Percentiles rank a stretch among this genome's conserved stretches.
Conservation (phyloP, 2,797 vertebrate genomes). For the Gallinago stenura region DNA sequence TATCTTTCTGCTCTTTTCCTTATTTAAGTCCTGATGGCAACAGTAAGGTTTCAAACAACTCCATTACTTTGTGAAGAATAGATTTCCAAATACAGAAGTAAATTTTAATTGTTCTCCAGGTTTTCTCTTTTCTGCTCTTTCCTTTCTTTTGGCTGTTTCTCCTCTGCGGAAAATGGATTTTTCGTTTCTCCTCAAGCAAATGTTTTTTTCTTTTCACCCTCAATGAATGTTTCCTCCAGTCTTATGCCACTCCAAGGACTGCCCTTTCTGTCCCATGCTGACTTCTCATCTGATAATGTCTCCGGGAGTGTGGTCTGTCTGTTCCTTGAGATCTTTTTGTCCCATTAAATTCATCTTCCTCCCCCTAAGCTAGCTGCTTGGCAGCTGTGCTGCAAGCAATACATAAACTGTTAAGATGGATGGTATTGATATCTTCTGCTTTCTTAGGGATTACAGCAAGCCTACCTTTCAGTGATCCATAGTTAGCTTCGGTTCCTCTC, state of each 20-base stretch:
- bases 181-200: not conserved
- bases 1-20: not conserved
- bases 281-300: not conserved
- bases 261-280: not conserved
- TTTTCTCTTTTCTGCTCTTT: not conserved
- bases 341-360: constrained; percentile 1
- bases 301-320: not conserved
- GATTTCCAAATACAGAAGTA: not conserved
- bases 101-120: not conserved
- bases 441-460: constrained; percentile 14
- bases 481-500: not conserved
- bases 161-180: not conserved
- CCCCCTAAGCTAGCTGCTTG: not conserved
- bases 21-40: not conserved
- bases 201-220: not conserved
- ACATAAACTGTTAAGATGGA: not conserved
- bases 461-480: not conserved
- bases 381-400: not conserved
- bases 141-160: not conserved
- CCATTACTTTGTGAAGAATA: not conserved
- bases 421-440: constrained; percentile 33
- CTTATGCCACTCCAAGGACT: not conserved
- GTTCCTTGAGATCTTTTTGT: not conserved
- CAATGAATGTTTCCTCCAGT: not conserved
- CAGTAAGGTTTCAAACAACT: not conserved